Conservation (phyloP, 2,113 vertebrate species). For the Prochilodus magdalenae region DNA sequence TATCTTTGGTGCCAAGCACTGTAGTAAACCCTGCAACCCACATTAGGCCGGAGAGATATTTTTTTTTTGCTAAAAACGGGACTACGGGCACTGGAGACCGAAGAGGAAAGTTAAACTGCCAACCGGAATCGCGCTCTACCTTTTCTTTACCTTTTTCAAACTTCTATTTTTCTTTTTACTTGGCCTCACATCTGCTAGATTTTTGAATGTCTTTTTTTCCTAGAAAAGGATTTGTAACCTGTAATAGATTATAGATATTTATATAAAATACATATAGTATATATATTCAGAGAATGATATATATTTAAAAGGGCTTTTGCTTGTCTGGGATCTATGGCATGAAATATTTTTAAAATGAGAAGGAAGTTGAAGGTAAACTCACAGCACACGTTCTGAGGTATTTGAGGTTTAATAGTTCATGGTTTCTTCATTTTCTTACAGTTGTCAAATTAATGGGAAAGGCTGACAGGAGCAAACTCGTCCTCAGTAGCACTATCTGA, state of each 20-base stretch:
- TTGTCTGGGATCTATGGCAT: constrained; percentile 80
- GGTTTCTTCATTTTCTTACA: constrained; percentile 19
- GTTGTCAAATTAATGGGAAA: neutral
- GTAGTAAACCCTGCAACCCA: constrained; percentile 59
- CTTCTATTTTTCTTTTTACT: constrained; percentile 59
- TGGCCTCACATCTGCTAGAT: constrained; percentile 20
- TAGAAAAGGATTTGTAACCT: constrained; percentile 73
- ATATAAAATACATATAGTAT: constrained; percentile 78
- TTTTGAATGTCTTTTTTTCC: constrained; percentile 56
- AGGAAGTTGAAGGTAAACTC: constrained; percentile 62
- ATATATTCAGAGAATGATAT: constrained; percentile 77
- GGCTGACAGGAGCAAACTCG: neutral
- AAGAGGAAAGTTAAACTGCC: constrained; percentile 72
- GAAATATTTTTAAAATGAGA: constrained; percentile 75
- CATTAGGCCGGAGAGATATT: constrained; percentile 22
- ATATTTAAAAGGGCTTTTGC: constrained; percentile 73
- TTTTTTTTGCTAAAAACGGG: too few species aligned
- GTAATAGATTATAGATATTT: constrained; percentile 78
- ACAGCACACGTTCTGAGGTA: constrained; percentile 65
- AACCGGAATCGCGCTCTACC: constrained; percentile 69
- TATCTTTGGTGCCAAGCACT: constrained; percentile 77
- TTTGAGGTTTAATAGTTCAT: constrained; percentile 17
- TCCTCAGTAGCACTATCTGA: constrained; percentile 1
- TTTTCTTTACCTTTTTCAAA: constrained; percentile 50
- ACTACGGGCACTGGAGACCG: neutral